Percentiles rank a stretch among this genome's conserved stretches.
Evolutionary conservation across 2,888 invertebrate genomes (phyloP).

Genomic region (Caenorhabditis sp.): DNA sequence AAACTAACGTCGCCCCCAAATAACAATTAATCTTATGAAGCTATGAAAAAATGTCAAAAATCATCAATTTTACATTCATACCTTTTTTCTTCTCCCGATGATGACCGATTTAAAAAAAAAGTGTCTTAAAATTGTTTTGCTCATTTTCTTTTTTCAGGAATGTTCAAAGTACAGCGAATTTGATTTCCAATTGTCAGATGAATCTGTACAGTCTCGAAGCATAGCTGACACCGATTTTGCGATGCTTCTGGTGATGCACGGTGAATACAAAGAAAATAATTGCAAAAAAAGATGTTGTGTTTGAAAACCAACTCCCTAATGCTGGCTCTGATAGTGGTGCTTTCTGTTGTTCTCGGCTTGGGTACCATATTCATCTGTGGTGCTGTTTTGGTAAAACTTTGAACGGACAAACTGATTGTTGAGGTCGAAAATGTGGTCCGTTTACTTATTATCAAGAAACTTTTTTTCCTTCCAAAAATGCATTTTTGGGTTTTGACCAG

Average conservation of each 20-base stretch:
- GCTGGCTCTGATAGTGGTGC: conserved; percentile 57
- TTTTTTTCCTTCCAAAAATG: too few species aligned
- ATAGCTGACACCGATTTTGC: conserved; percentile 54
- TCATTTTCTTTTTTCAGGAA: too few species aligned
- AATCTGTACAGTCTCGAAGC: conserved; percentile 51
- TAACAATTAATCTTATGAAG: too few species aligned
- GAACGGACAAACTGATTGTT: conserved; percentile 68
- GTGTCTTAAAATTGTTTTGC: too few species aligned
- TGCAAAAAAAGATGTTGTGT: background rate
- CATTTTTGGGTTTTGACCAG: too few species aligned
- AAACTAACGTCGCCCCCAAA: too few species aligned
- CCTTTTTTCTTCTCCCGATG: too few species aligned
- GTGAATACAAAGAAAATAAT: conserved; percentile 12
- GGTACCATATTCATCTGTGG: conserved; percentile 65
- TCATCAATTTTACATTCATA: too few species aligned
- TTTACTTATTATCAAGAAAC: too few species aligned
- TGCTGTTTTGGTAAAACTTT: conserved; percentile 68
- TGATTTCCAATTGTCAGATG: conserved; percentile 43
- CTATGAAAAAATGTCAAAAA: too few species aligned
- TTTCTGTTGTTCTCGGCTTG: conserved; percentile 59
- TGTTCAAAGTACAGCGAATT: conserved; percentile 64
- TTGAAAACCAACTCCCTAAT: conserved; percentile 64
- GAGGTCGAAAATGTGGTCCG: too few species aligned
- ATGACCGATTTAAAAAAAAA: too few species aligned
- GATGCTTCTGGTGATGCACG: conserved; percentile 54